Conservation (phyloP, 1,140 invertebrate species). For the Microplitis mediator region DNA sequence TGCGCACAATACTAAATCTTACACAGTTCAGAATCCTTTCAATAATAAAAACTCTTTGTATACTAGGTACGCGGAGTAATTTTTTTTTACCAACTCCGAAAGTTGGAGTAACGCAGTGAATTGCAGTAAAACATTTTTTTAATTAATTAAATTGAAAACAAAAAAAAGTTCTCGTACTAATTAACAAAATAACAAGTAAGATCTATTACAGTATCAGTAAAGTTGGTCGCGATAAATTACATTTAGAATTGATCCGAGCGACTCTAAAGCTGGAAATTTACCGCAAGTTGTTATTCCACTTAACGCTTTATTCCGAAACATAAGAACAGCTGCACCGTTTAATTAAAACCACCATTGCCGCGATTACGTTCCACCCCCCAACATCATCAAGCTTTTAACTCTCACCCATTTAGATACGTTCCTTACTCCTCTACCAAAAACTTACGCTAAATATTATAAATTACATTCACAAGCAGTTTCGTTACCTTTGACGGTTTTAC, state of each 20-base stretch:
- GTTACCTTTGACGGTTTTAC: constrained; percentile 32
- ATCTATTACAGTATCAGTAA: background rate
- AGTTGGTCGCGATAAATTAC: constrained; percentile 1
- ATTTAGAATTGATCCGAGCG: constrained; percentile 1
- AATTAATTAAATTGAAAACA: too few relatives aligned
- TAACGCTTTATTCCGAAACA: constrained; percentile 9
- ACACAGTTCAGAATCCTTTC: too few relatives aligned
- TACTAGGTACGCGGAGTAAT: too few relatives aligned
- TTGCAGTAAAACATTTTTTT: too few relatives aligned
- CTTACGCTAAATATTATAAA: constrained; percentile 40
- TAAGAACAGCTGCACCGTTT: constrained; percentile 43
- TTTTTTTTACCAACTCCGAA: too few relatives aligned
- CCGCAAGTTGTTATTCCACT: constrained; percentile 10
- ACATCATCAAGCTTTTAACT: background rate
- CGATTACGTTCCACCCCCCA: too few relatives aligned
- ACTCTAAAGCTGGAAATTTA: constrained; percentile 13
- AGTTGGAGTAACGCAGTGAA: too few relatives aligned
- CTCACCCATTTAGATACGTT: background rate
- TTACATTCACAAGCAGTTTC: constrained; percentile 33
- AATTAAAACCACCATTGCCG: constrained; percentile 43
- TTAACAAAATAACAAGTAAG: background rate
- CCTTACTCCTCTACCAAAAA: constrained; percentile 25
- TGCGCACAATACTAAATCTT: too few relatives aligned
- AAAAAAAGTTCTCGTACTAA: too few relatives aligned
- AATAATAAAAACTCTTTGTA: too few relatives aligned